Percentiles rank a stretch among this genome's conserved stretches.
These are phyloP conservation scores for Mesaphorura yosii DNA, from an alignment of 1,140 invertebrate genomes.

Conservation along the genomic window DNA sequence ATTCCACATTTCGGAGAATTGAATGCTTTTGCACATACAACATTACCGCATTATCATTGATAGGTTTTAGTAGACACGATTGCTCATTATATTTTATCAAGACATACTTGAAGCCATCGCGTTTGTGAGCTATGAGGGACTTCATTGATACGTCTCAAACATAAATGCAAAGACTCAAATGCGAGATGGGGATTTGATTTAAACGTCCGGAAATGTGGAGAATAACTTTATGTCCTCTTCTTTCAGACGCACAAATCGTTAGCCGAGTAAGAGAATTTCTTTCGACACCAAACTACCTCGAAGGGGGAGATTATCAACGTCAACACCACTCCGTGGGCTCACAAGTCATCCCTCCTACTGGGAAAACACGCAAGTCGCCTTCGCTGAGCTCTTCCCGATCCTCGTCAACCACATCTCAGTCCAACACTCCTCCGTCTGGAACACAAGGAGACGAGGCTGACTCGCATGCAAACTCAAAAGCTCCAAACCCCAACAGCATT, in stretches of 20 bases:
- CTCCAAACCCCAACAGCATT: constrained; percentile 20
- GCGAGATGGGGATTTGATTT: no score
- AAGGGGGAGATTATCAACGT: constrained; percentile 13
- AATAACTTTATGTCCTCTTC: constrained; percentile 19
- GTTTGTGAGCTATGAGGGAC: no score
- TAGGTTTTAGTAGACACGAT: no score
- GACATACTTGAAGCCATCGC: no score
- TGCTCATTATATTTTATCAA: no score
- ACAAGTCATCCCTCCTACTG: constrained; percentile 2
- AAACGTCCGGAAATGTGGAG: no score
- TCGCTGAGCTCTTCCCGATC: not conserved
- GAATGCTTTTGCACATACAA: no score
- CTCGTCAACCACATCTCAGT: not conserved
- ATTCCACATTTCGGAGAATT: no score
- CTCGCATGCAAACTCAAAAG: not conserved
- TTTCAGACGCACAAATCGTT: constrained; percentile 70
- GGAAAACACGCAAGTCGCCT: constrained; percentile 2
- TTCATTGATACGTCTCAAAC: no score
- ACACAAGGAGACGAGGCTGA: not conserved
- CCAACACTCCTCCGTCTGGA: not conserved
- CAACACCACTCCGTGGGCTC: constrained; percentile 2
- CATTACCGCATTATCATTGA: no score
- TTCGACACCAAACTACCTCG: constrained; percentile 38
- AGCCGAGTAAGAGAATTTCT: constrained; percentile 62
- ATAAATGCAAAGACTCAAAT: no score